Conservation (phyloP, 2,113 vertebrate genomes). For the Eubucco bourcierii region DNA sequence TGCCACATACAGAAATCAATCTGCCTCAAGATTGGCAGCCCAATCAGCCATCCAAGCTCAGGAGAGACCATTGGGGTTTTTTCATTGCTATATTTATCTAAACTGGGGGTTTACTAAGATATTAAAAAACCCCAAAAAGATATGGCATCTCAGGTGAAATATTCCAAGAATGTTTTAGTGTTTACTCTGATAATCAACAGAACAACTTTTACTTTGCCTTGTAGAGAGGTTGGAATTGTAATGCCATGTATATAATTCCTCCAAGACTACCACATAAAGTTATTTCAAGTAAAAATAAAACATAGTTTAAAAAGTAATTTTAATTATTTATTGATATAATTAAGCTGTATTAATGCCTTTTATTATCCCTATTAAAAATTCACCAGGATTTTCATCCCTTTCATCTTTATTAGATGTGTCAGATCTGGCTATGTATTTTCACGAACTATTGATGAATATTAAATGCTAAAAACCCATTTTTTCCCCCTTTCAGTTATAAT, state of each 20-base stretch:
- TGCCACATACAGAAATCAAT: neutral
- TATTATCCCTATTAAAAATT: constrained; percentile 60
- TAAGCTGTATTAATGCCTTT: constrained; percentile 48
- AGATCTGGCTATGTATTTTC: constrained; percentile 49
- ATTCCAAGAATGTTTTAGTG: constrained; percentile 31
- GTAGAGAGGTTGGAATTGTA: neutral
- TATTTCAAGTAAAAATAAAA: constrained; percentile 64
- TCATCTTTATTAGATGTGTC: constrained; percentile 59
- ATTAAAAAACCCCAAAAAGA: neutral
- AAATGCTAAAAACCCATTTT: constrained; percentile 29
- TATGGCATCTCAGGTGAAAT: neutral
- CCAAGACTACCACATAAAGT: neutral
- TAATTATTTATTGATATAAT: constrained; percentile 54
- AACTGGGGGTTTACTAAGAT: neutral
- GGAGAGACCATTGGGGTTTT: neutral
- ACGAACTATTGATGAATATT: constrained; percentile 45
- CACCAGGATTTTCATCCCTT: constrained; percentile 46
- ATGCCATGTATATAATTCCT: constrained; percentile 5
- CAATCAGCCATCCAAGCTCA: neutral
- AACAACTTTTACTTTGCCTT: constrained; percentile 25
- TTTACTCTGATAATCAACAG: constrained; percentile 42
- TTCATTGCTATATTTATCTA: neutral
- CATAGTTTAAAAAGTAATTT: constrained; percentile 45
- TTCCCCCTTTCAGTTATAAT: constrained; percentile 43
- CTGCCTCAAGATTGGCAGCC: neutral